Percentiles rank a stretch among this genome's conserved stretches.
These are phyloP conservation scores for Sebastes oblongus DNA, from an alignment of 2,797 vertebrate genomes.

Conservation along the genomic window DNA sequence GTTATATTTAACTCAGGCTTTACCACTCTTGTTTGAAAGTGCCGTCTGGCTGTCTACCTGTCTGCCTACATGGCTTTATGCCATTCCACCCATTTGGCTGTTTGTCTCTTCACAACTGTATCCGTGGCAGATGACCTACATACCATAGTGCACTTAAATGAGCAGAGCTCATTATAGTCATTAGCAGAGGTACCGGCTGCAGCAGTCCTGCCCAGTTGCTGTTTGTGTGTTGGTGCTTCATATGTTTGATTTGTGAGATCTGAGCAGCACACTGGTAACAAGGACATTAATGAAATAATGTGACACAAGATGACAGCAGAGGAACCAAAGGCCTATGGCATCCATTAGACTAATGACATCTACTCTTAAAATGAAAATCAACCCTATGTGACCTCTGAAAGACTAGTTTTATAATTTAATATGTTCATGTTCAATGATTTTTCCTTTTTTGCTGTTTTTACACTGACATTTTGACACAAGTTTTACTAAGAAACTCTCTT, in stretches of 20 bases:
- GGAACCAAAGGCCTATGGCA: neutral
- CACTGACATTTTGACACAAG: neutral
- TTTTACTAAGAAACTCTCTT: neutral
- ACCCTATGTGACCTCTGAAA: neutral
- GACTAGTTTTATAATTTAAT: neutral
- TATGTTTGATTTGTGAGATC: slow-evolving; percentile 32
- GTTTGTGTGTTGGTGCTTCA: neutral
- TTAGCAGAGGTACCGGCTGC: neutral
- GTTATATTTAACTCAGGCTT: neutral
- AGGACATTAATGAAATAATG: slow-evolving; percentile 30
- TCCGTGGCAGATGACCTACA: neutral
- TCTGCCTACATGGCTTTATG: neutral
- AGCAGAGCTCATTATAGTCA: slow-evolving; percentile 27
- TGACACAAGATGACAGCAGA: slow-evolving; percentile 13
- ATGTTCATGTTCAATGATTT: neutral
- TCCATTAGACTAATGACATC: neutral
- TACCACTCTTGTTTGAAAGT: neutral
- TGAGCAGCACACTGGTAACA: neutral
- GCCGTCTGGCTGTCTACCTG: neutral
- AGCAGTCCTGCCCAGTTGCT: neutral
- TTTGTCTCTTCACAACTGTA: slow-evolving; percentile 9
- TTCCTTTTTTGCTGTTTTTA: neutral
- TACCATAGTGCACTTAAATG: slow-evolving; percentile 23
- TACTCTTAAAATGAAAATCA: neutral
- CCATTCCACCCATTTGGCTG: neutral